Base-by-base conservation (phyloP, 2,797 vertebrate genomes). In the Rhinella marina region DNA sequence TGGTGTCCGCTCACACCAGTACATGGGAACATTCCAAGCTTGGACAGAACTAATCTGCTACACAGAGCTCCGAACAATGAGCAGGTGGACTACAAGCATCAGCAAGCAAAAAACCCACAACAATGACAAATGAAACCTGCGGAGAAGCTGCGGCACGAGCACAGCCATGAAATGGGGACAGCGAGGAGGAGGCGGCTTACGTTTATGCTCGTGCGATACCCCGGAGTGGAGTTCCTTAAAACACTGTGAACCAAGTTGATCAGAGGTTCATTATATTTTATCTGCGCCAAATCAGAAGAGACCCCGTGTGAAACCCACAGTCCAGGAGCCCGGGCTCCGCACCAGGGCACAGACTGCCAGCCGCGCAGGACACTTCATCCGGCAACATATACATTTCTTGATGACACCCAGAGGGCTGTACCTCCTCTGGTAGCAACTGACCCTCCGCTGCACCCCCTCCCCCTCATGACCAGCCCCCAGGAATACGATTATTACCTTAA, bases 231-330 rank as follows among this genome's bases (percentile, higher is more conserved):
- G 94, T 94, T 96, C 95, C 97, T 95, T 93, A 97, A 95, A 93
- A 96, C 95, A 96, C 94, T 96, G 96, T 96, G 95, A 93, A 96
- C 93, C 94, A 95, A 96, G 96, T 96, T 94, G 95, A 97, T 96
- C 95, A 96, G 94, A 94, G 96, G 96, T 94, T 97, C 96, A 95
- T 97, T 96, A 97, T 96, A 96, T 96, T 97, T 96, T 94, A 97
- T 97, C 97, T 97, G 96, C 96, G 96, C 95, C 94, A 95, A 96
- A 96, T 94, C 96, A 93, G 96, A 96, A 94, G 94, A 81, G 29
- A 81, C 16, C 21, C 19, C 12, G 41, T n/a, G 80, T 81, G 80
- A 81, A 64, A 64, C 21, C 32, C 80, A n/a, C 59, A 23, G 8
- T 17, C 23, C 41, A n/a, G 76, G 50, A 7, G 50, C 64, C 64